Conservation (phyloP, 2,888 invertebrate genomes). For the Eupeodes luniger region DNA sequence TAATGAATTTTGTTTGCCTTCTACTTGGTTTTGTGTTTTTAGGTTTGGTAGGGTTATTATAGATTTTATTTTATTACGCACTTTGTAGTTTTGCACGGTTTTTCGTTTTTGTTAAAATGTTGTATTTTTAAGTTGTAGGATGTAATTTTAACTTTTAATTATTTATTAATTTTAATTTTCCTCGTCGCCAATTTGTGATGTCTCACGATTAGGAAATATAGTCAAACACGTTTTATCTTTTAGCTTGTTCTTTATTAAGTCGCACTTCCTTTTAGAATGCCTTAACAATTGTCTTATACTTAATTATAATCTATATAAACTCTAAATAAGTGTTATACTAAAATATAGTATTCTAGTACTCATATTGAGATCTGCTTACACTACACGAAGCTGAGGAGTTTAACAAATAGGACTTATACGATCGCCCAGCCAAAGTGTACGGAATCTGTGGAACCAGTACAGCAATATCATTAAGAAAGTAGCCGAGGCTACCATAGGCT, state of each 20-base stretch:
- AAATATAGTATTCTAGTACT: conserved; percentile 7
- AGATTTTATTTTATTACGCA: not conserved
- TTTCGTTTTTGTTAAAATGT: conserved; percentile 6
- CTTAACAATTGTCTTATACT: not conserved
- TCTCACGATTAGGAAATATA: not conserved
- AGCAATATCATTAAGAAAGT: no score
- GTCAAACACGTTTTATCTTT: not conserved
- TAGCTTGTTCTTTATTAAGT: not conserved
- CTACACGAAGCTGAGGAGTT: not conserved
- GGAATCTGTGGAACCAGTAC: no score
- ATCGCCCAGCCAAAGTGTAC: no score
- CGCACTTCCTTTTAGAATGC: conserved; percentile 1
- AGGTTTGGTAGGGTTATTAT: no score
- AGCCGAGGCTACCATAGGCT: no score
- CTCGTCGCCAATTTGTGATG: conserved; percentile 23
- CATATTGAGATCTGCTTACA: conserved; percentile 4
- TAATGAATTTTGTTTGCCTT: no score
- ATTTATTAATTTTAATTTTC: conserved; percentile 12
- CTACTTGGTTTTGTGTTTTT: no score
- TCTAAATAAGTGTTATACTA: conserved; percentile 1
- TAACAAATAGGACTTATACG: no score
- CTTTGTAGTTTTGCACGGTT: not conserved
- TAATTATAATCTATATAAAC: not conserved
- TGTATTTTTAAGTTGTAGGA: not conserved
- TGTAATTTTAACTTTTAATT: not conserved